Evolutionary conservation across 2,888 invertebrate genomes (phyloP).

Genomic region (Taphrorychus bicolor): DNA sequence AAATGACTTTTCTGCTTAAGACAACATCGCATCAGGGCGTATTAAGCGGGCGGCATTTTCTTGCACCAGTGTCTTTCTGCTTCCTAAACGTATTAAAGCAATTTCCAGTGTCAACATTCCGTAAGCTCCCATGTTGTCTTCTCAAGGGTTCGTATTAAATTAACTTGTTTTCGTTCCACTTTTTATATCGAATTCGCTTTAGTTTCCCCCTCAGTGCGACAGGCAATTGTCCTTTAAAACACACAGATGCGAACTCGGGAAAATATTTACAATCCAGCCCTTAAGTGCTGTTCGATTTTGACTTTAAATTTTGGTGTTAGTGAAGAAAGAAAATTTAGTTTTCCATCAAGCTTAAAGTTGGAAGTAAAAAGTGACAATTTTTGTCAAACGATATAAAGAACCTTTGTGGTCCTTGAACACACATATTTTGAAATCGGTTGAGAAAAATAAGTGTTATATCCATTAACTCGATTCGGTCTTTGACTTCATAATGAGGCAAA

Average conservation of each 20-base stretch:
- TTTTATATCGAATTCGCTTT: conserved; percentile 6
- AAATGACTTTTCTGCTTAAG: too few species aligned
- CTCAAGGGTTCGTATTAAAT: conserved; percentile 7
- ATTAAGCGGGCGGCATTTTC: neutral
- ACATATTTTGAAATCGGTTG: too few species aligned
- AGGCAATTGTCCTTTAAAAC: conserved; percentile 1
- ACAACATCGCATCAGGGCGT: too few species aligned
- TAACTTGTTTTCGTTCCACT: conserved; percentile 7
- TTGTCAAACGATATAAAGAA: too few species aligned
- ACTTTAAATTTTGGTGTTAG: neutral
- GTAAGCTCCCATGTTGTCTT: conserved; percentile 4
- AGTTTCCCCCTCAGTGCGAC: neutral
- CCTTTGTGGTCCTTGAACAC: too few species aligned
- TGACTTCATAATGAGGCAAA: conserved; percentile 58
- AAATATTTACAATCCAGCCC: neutral
- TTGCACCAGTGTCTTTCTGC: conserved; percentile 1
- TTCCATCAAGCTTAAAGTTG: too few species aligned
- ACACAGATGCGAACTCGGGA: neutral
- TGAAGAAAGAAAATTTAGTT: too few species aligned
- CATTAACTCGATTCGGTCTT: conserved; percentile 55
- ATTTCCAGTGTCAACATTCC: conserved; percentile 6
- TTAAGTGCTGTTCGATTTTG: neutral
- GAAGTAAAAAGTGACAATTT: too few species aligned
- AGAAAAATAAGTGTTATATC: too few species aligned
- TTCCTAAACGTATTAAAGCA: conserved; percentile 8